Evolutionary conservation across 2,888 invertebrate genomes (phyloP).

Genomic region (Eupithecia exiguata): DNA sequence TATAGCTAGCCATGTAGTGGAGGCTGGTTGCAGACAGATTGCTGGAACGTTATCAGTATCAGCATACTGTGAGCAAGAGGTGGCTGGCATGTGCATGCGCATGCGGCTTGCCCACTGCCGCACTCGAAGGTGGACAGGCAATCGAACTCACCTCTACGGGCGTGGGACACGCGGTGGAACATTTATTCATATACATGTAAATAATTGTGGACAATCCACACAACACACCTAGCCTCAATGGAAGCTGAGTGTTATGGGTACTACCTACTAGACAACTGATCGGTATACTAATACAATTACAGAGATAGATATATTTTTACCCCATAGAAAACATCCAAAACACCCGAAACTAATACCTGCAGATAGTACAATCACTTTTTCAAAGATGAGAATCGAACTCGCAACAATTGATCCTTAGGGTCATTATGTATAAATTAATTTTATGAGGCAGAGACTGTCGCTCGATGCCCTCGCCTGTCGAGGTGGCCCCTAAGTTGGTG

Average conservation of each 20-base stretch:
- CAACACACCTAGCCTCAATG: background rate
- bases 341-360: too few species aligned
- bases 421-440: too few species aligned
- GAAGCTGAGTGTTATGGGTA: background rate
- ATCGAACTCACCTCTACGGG: background rate
- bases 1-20: background rate
- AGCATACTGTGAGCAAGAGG: slow-evolving; percentile 27
- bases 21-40: background rate
- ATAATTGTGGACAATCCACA: background rate
- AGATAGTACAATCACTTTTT: background rate
- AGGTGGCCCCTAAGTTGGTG: too few species aligned
- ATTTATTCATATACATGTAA: background rate
- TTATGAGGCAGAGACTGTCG: too few species aligned
- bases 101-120: slow-evolving; percentile 51
- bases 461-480: too few species aligned
- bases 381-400: background rate
- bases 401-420: background rate
- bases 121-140: background rate
- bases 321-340: background rate
- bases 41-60: slow-evolving; percentile 16
- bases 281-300: background rate
- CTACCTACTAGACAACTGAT: background rate
- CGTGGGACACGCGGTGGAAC: background rate
- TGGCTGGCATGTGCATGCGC: slow-evolving; percentile 25
- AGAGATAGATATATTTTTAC: background rate